Conservation (phyloP, 2,113 vertebrate genomes). For the Probosciger aterrimus region DNA sequence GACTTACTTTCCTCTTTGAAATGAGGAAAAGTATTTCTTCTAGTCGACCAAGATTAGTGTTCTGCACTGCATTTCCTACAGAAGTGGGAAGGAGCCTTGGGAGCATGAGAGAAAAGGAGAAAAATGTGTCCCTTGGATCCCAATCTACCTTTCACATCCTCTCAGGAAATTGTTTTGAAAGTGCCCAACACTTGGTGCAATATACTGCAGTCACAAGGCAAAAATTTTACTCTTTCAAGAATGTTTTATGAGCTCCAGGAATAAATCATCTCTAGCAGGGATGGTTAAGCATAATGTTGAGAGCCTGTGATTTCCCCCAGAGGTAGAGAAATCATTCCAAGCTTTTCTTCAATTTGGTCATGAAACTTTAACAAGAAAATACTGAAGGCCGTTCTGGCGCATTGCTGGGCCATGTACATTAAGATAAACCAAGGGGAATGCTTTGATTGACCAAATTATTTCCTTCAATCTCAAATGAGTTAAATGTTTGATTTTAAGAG, state of each 20-base stretch:
- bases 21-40: conserved; percentile 11
- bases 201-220: conserved; percentile 39
- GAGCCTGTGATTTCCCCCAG: conserved; percentile 21
- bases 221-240: conserved; percentile 49
- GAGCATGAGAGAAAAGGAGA: conserved; percentile 55
- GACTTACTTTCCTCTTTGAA: neutral
- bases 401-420: neutral
- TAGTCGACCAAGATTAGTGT: conserved; percentile 2
- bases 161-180: conserved; percentile 60
- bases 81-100: neutral
- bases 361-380: conserved; percentile 48
- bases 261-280: conserved; percentile 35
- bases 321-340: conserved; percentile 46
- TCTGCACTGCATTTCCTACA: conserved; percentile 23
- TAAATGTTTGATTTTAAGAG: conserved; percentile 34
- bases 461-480: conserved; percentile 13
- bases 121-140: conserved; percentile 53
- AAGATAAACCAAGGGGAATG: neutral
- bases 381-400: neutral
- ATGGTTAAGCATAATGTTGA: conserved; percentile 34
- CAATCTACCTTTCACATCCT: conserved; percentile 40
- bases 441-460: neutral
- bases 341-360: conserved; percentile 14
- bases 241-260: conserved; percentile 46
- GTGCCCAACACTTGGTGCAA: neutral